phyloP scores from a whole-genome alignment of 2,888 invertebrate genomes.

The Eristalis arbustorum region DNA sequence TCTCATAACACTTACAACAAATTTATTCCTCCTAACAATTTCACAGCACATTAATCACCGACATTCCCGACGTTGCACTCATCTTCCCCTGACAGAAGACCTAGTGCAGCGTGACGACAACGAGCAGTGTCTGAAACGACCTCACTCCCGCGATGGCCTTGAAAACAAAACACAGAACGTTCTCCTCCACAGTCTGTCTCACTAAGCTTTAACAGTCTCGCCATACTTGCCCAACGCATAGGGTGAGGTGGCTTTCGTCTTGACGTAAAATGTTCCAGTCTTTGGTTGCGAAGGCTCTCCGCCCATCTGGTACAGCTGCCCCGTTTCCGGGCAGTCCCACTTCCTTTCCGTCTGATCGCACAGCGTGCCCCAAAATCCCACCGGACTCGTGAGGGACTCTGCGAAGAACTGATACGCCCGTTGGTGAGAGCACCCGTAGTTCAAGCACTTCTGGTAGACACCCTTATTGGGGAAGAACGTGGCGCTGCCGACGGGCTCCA shows the following conservation, averaged over 20 bases:
- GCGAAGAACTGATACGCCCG: conserved; percentile 78
- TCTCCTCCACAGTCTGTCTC: neutral
- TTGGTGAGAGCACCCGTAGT: conserved; percentile 77
- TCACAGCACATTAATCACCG: neutral
- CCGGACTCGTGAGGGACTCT: conserved; percentile 75
- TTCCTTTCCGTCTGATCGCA: conserved; percentile 73
- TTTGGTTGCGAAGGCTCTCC: conserved; percentile 79
- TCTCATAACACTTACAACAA: neutral
- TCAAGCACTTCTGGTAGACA: conserved; percentile 78
- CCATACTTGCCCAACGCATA: conserved; percentile 75
- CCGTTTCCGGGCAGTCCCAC: conserved; percentile 74
- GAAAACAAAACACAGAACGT: neutral
- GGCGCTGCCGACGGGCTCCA: conserved; percentile 77
- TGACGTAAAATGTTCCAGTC: conserved; percentile 77
- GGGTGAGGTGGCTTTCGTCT: conserved; percentile 74
- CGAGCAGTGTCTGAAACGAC: neutral
- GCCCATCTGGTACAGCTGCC: conserved; percentile 77
- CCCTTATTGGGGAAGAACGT: conserved; percentile 80
- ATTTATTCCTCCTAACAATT: neutral
- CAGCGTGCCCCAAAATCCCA: conserved; percentile 77
- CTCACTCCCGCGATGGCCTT: neutral
- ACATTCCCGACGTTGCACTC: neutral
- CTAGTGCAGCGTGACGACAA: neutral
- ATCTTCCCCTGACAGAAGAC: neutral
- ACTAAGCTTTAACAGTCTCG: neutral